These are phyloP conservation scores for Zenarchopterus dispar DNA, from an alignment of 2,797 vertebrate species.

Conservation along the genomic window DNA sequence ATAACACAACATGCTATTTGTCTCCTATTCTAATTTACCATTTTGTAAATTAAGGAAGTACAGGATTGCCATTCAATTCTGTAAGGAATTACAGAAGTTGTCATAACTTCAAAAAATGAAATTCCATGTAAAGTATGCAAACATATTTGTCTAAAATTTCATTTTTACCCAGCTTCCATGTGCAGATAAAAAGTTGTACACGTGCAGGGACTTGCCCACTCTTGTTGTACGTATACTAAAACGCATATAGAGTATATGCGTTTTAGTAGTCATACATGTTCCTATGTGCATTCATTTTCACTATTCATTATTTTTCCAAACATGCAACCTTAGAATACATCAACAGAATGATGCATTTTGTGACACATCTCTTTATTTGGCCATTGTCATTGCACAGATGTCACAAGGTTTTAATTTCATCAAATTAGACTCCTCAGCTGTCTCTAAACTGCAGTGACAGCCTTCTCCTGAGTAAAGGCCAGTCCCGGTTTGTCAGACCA, in stretches of 20 bases:
- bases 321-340: neutral
- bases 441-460: slow-evolving; percentile 35
- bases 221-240: slow-evolving; percentile 26
- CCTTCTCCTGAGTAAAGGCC: slow-evolving; percentile 22
- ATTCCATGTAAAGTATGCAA: too few relatives aligned
- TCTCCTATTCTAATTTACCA: neutral
- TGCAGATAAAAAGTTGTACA: slow-evolving; percentile 13
- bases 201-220: neutral
- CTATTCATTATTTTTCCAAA: neutral
- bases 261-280: slow-evolving; percentile 1
- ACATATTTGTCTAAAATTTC: too few relatives aligned
- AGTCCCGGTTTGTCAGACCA: slow-evolving; percentile 4
- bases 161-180: slow-evolving; percentile 9
- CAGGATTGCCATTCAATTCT: neutral
- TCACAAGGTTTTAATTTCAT: slow-evolving; percentile 36
- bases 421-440: slow-evolving; percentile 23
- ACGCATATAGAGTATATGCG: slow-evolving; percentile 12
- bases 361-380: neutral
- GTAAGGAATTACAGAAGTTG: too few relatives aligned
- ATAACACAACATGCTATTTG: slow-evolving; percentile 3
- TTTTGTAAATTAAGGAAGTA: neutral
- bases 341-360: neutral
- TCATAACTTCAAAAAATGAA: too few relatives aligned
- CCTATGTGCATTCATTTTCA: neutral
- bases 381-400: neutral